Evolutionary conservation across 64 coral and sea anemone species (phyloP).

Genomic region (Exaiptasia diaphana): DNA sequence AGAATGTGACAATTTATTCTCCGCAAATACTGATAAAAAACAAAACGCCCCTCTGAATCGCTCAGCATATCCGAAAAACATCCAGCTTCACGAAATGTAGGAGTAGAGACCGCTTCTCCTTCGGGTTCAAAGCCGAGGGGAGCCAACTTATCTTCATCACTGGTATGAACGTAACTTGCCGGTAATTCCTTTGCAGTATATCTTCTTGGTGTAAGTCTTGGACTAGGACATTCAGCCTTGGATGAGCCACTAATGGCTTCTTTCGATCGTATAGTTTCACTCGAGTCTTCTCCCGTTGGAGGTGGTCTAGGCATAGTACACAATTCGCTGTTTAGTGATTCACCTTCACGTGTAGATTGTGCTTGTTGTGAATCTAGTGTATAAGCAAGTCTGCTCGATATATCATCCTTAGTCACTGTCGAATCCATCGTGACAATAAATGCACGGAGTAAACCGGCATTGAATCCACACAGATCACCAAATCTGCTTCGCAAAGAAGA

Average conservation of each 20-base stretch:
- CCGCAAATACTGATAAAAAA: conserved; percentile 78
- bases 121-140: conserved; percentile 88
- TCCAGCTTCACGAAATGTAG: conserved; percentile 57
- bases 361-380: conserved; percentile 53
- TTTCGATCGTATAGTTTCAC: conserved; percentile 57
- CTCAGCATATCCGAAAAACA: conserved; percentile 71
- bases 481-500: conserved; percentile 55
- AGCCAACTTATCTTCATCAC: conserved; percentile 83
- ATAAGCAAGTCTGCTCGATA: not conserved
- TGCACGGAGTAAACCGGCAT: not conserved
- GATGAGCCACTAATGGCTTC: conserved; percentile 17
- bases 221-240: conserved; percentile 56
- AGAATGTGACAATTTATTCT: conserved; percentile 67
- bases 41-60: conserved; percentile 55
- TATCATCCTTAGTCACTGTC: not conserved
- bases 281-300: conserved; percentile 90
- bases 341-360: conserved; percentile 85
- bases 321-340: conserved; percentile 30
- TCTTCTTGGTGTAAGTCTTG: conserved; percentile 71
- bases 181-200: conserved; percentile 66
- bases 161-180: conserved; percentile 37
- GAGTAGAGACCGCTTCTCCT: conserved; percentile 67
- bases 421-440: not conserved
- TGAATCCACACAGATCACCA: not conserved
- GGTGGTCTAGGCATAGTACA: conserved; percentile 66